Percentiles rank a stretch among this genome's conserved stretches.
These are phyloP conservation scores for Excalfactoria chinensis DNA, from an alignment of 2,113 vertebrate genomes.

Conservation along the genomic window DNA sequence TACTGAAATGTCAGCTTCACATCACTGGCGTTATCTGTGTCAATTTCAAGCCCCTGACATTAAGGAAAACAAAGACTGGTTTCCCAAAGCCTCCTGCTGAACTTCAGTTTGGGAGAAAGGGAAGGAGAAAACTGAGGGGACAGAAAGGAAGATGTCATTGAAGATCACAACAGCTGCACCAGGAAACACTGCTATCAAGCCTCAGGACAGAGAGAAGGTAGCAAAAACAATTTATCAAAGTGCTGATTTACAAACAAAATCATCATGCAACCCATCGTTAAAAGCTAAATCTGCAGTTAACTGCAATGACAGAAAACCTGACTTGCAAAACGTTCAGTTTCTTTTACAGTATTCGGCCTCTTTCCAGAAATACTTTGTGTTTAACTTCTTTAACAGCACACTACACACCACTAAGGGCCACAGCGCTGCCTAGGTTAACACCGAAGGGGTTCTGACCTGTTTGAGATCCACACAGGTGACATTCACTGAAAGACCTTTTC, in stretches of 20 bases:
- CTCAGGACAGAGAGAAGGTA: neutral
- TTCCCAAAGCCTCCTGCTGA: neutral
- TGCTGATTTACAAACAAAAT: neutral
- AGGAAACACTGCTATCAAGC: neutral
- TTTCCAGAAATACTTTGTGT: neutral
- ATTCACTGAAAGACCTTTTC: neutral
- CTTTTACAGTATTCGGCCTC: neutral
- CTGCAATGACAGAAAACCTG: neutral
- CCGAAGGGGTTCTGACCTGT: neutral
- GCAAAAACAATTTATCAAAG: neutral
- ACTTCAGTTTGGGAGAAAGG: neutral
- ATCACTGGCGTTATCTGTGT: neutral
- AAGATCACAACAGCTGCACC: neutral
- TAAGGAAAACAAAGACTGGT: neutral
- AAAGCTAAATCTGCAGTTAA: neutral
- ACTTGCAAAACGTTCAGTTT: neutral
- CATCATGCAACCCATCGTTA: neutral
- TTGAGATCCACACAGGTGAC: accelerated
- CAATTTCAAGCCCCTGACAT: neutral
- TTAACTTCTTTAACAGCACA: neutral
- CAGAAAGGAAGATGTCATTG: neutral
- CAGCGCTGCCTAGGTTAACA: neutral
- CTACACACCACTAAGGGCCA: neutral
- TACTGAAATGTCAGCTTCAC: neutral
- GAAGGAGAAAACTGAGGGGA: neutral